Conservation (phyloP, 2,113 vertebrate species). For the Pelecanoides urinatrix region DNA sequence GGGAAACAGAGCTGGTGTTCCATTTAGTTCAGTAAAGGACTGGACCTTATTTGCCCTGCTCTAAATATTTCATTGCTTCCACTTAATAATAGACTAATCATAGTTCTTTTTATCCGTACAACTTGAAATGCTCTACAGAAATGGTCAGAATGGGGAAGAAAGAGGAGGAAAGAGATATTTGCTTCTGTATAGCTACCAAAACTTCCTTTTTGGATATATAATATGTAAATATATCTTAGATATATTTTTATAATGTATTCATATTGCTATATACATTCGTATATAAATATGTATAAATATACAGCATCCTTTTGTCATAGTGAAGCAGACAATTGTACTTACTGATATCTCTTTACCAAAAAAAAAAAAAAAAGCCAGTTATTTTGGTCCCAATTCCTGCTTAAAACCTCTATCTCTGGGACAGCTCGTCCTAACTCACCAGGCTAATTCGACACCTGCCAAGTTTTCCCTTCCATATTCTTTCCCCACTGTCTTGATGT, state of each 20-base stretch:
- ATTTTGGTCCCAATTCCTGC: not conserved
- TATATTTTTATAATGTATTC: not conserved
- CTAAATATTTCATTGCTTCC: not conserved
- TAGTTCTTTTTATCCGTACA: not conserved
- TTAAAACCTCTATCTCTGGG: not conserved
- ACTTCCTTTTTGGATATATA: not conserved
- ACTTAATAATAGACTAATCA: not conserved
- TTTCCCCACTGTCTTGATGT: not conserved
- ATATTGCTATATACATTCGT: not conserved
- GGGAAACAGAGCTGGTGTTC: not conserved
- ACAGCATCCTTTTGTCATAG: not conserved
- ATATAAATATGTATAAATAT: not conserved
- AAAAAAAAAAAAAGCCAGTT: not conserved
- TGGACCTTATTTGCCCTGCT: not conserved
- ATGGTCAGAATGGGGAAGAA: not conserved
- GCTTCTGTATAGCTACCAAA: too few relatives aligned
- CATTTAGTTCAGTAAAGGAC: not conserved
- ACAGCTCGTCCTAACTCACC: not conserved
- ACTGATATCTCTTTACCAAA: not conserved
- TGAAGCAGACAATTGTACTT: not conserved
- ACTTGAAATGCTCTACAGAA: not conserved
- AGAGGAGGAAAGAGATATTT: not conserved
- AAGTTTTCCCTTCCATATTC: not conserved
- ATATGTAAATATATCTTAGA: not conserved
- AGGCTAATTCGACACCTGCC: not conserved